A percentile compares a stretch with the other conserved stretches of the same genome.
Conservation (phyloP, 2,888 invertebrate species). For the Acleris laterana region DNA sequence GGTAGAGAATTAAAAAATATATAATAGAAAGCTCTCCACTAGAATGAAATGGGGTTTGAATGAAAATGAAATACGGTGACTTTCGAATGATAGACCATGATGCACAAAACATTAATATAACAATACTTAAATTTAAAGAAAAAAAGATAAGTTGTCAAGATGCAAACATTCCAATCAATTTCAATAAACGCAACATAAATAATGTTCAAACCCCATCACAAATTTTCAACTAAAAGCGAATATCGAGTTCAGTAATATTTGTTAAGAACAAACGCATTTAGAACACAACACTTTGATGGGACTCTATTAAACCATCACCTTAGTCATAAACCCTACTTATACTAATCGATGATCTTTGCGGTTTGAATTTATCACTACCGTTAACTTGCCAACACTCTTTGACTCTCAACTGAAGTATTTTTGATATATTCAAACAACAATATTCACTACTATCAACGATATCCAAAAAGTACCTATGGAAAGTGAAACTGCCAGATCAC, state of each 20-base stretch:
- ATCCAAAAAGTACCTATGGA: slow-evolving; percentile 10
- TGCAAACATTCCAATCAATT: slow-evolving; percentile 82
- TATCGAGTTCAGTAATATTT: slow-evolving; percentile 48
- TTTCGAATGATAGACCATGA: slow-evolving; percentile 63
- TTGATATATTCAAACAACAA: slow-evolving; percentile 36
- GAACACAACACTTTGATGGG: slow-evolving; percentile 26
- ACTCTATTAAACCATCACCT: slow-evolving; percentile 34
- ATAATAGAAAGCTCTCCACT: slow-evolving; percentile 75
- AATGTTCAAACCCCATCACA: slow-evolving; percentile 83
- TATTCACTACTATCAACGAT: slow-evolving; percentile 19
- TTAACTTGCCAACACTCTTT: not conserved
- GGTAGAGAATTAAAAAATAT: slow-evolving; percentile 44
- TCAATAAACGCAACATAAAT: slow-evolving; percentile 69
- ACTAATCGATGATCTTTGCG: slow-evolving; percentile 24
- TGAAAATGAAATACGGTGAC: slow-evolving; percentile 63
- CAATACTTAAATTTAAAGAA: slow-evolving; percentile 58
- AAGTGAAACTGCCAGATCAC: slow-evolving; percentile 32
- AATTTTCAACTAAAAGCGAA: slow-evolving; percentile 64
- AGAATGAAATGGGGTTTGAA: slow-evolving; percentile 84
- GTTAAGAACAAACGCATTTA: slow-evolving; percentile 43
- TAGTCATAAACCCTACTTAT: slow-evolving; percentile 31
- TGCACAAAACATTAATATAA: slow-evolving; percentile 60
- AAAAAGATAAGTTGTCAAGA: slow-evolving; percentile 83
- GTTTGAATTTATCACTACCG: slow-evolving; percentile 34
- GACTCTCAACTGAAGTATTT: not conserved